Conservation (phyloP, 2,888 invertebrate genomes). For the Hirtodrosophila histrioides region DNA sequence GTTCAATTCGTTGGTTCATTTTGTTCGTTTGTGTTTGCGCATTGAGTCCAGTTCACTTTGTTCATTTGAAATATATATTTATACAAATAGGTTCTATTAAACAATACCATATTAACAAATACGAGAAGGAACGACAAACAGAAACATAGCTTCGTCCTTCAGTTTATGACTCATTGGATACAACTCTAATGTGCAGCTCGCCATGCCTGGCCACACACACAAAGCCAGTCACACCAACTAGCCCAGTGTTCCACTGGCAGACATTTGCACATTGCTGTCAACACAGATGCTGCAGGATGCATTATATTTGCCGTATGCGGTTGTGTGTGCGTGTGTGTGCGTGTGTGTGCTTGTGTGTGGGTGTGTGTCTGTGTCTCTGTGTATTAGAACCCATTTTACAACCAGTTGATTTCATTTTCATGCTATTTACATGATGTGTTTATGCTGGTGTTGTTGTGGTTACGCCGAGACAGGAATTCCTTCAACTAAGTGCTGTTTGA, state of each 20-base stretch:
- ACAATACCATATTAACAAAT: too few relatives aligned
- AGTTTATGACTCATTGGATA: too few relatives aligned
- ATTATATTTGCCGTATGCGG: slow-evolving; percentile 17
- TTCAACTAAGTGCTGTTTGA: not conserved
- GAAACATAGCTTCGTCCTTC: too few relatives aligned
- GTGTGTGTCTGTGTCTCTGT: slow-evolving; percentile 4
- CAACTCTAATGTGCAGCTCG: too few relatives aligned
- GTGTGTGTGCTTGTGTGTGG: slow-evolving; percentile 1
- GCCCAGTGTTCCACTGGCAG: not conserved
- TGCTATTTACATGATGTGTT: slow-evolving; percentile 30
- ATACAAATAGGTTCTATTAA: too few relatives aligned
- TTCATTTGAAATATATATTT: too few relatives aligned
- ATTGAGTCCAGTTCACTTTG: too few relatives aligned
- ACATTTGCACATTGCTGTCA: slow-evolving; percentile 31
- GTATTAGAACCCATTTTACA: slow-evolving; percentile 25
- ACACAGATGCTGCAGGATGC: slow-evolving; percentile 21
- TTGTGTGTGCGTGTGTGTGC: slow-evolving; percentile 11
- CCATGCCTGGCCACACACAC: not conserved
- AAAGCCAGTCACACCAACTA: not conserved
- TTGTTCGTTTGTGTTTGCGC: too few relatives aligned
- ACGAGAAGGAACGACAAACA: too few relatives aligned
- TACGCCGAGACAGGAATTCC: slow-evolving; percentile 5
- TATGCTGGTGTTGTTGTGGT: slow-evolving; percentile 34
- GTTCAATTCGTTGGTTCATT: too few relatives aligned
- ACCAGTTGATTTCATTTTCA: slow-evolving; percentile 63